Evolutionary conservation across 2,113 vertebrate genomes (phyloP).

Genomic region (Phainopepla nitens): DNA sequence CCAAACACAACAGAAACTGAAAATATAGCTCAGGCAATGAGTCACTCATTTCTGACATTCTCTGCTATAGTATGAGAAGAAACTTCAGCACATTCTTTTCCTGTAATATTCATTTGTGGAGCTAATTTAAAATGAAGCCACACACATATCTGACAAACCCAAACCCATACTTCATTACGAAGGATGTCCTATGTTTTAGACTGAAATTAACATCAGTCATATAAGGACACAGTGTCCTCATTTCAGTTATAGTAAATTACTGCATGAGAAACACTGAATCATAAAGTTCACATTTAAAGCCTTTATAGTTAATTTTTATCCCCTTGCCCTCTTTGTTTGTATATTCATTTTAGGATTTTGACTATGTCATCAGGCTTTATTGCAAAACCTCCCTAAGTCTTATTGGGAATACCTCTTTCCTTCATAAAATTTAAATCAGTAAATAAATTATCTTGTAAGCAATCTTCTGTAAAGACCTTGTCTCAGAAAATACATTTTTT

Average conservation of each 20-base stretch:
- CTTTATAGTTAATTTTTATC: not conserved
- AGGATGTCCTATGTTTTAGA: not conserved
- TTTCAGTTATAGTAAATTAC: conserved; percentile 12
- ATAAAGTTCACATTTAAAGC: not conserved
- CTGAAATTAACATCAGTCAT: not conserved
- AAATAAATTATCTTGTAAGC: not conserved
- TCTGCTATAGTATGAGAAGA: not conserved
- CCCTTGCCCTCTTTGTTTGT: not conserved
- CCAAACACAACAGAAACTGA: not conserved
- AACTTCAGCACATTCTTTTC: not conserved
- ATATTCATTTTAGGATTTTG: not conserved
- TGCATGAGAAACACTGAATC: conserved; percentile 12
- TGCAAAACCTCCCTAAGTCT: not conserved
- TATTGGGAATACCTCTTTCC: not conserved
- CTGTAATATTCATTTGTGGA: not conserved
- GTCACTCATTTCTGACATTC: not conserved
- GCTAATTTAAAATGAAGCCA: conserved; percentile 26
- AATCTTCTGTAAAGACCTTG: not conserved
- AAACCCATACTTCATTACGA: not conserved
- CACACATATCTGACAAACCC: not conserved
- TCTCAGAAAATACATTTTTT: not conserved
- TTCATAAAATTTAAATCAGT: not conserved
- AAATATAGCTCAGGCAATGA: conserved; percentile 17
- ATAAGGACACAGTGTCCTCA: not conserved
- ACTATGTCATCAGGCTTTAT: not conserved